These are phyloP conservation scores for Acestrorhynchus altus DNA, from an alignment of 2,797 vertebrate species.

Conservation along the genomic window DNA sequence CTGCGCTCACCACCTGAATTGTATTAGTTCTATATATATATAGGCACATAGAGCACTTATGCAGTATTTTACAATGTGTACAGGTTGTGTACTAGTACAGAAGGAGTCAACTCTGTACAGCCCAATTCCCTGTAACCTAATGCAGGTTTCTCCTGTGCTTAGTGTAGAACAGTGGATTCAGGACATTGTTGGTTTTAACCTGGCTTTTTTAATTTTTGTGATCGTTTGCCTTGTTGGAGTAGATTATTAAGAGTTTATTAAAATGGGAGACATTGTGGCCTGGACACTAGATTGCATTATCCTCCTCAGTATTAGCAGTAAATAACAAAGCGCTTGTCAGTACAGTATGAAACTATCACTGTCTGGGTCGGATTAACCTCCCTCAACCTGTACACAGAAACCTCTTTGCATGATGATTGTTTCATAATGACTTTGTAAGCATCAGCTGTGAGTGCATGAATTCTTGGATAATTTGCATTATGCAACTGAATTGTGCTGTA, in stretches of 20 bases:
- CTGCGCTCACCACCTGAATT: too few relatives aligned
- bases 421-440: slow-evolving; percentile 26
- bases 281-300: background rate
- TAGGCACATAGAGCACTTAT: too few relatives aligned
- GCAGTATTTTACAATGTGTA: too few relatives aligned
- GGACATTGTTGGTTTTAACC: background rate
- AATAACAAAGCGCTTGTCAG: slow-evolving; percentile 20
- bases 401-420: slow-evolving; percentile 22
- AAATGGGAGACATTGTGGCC: slow-evolving; percentile 3
- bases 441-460: slow-evolving; percentile 14
- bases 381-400: background rate
- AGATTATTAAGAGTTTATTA: background rate
- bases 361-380: slow-evolving; percentile 35
- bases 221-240: background rate
- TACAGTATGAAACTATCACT: slow-evolving; percentile 22
- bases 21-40: too few relatives aligned
- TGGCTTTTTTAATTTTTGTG: background rate
- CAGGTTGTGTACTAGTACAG: background rate
- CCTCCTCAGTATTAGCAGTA: slow-evolving; percentile 1
- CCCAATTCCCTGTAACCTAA: background rate
- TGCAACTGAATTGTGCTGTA: background rate
- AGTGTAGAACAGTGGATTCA: background rate
- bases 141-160: background rate
- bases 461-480: slow-evolving; percentile 39
- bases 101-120: background rate